These are phyloP conservation scores for Dermochelys coriacea DNA, from an alignment of 2,797 vertebrate genomes.

Conservation along the genomic window DNA sequence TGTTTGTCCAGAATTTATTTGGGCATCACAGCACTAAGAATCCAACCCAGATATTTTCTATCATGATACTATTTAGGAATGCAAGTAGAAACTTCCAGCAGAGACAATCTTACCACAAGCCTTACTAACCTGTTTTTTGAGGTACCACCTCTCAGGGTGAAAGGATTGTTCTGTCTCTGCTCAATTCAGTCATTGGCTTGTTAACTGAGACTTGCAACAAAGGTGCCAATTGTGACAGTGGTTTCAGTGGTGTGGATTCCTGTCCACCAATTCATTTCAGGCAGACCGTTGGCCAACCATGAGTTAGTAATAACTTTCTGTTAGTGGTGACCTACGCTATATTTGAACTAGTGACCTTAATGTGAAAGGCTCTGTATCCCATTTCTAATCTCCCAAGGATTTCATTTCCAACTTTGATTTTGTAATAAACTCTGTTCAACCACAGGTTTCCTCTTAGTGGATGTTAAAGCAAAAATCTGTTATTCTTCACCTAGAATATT, in stretches of 20 bases:
- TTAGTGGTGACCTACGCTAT: constrained; percentile 46
- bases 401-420: constrained; percentile 32
- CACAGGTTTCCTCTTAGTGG: background rate
- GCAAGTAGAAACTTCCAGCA: constrained; percentile 2
- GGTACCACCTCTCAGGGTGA: background rate
- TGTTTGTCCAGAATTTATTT: constrained; percentile 62
- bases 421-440: constrained; percentile 41
- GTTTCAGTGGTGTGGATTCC: constrained; percentile 56
- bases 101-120: background rate
- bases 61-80: constrained; percentile 21
- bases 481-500: background rate
- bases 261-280: constrained; percentile 46
- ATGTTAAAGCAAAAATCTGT: background rate
- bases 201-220: background rate
- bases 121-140: background rate
- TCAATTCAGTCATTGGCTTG: background rate
- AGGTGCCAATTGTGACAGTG: constrained; percentile 49
- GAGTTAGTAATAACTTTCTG: constrained; percentile 61
- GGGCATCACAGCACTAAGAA: constrained; percentile 36
- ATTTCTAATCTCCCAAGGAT: constrained; percentile 34
- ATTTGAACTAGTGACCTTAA: constrained; percentile 71
- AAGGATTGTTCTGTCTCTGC: constrained; percentile 33
- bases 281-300: constrained; percentile 45
- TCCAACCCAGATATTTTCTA: constrained; percentile 31
- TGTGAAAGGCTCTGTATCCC: constrained; percentile 52